phyloP scores from a whole-genome alignment of 2,113 vertebrate species.

The Pollachius pollachius region DNA sequence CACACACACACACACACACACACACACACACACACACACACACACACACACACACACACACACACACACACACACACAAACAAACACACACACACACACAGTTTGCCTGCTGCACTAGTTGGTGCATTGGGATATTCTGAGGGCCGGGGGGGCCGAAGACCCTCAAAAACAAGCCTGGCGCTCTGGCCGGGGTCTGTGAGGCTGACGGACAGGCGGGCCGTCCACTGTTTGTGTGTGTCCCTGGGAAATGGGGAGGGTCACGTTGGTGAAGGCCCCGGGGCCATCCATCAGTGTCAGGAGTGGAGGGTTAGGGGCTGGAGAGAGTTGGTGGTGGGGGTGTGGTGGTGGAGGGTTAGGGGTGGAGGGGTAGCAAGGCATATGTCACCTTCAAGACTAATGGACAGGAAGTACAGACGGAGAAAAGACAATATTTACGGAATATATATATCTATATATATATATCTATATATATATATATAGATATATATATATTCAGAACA shows the following conservation, averaged over 20 bases:
- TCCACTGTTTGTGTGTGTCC: constrained; percentile 75
- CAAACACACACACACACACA: constrained; percentile 21
- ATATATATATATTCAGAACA: constrained; percentile 62
- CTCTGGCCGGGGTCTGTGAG: constrained; percentile 39
- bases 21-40: not conserved
- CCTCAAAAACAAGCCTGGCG: constrained; percentile 45
- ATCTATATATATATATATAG: too few species aligned
- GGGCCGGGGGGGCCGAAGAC: constrained; percentile 31
- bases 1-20: not conserved
- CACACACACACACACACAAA: constrained; percentile 9
- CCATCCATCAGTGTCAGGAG: constrained; percentile 80
- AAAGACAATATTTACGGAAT: constrained; percentile 81
- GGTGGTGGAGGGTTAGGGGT: constrained; percentile 1
- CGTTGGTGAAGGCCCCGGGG: constrained; percentile 59
- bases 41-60: constrained; percentile 11
- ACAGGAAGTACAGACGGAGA: constrained; percentile 78
- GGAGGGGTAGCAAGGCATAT: constrained; percentile 59
- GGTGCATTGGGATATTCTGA: constrained; percentile 13
- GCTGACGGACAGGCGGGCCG: constrained; percentile 66
- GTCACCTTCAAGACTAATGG: constrained; percentile 79
- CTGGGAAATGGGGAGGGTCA: constrained; percentile 75
- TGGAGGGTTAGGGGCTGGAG: not conserved
- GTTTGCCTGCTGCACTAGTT: constrained; percentile 28
- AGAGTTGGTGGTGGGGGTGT: constrained; percentile 1
- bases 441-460: constrained; percentile 34